Conservation (phyloP, 2,888 invertebrate genomes). For the Drosophila phalerata region DNA sequence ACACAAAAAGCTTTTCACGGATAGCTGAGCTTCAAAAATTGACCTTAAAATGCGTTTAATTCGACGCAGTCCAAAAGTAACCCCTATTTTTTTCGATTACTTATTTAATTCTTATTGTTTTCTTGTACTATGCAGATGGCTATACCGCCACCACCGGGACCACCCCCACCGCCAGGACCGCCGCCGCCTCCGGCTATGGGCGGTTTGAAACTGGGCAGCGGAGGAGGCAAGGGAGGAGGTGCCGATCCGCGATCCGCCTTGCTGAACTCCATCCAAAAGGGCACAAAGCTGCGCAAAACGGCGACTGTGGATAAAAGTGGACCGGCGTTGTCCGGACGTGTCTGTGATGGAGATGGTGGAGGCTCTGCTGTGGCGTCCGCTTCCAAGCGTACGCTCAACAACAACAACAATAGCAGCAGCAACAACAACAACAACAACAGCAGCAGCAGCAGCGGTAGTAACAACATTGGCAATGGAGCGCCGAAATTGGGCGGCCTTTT, state of each 20-base stretch:
- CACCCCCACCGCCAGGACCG: slow-evolving; percentile 89
- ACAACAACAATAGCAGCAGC: slow-evolving; percentile 59
- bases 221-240: slow-evolving; percentile 76
- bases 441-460: slow-evolving; percentile 39
- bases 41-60: slow-evolving; percentile 56
- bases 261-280: slow-evolving; percentile 93
- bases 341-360: slow-evolving; percentile 50
- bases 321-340: slow-evolving; percentile 89
- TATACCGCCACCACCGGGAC: slow-evolving; percentile 87
- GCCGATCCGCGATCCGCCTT: slow-evolving; percentile 89
- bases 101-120: background rate
- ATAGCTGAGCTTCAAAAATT: slow-evolving; percentile 1
- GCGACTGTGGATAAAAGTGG: slow-evolving; percentile 96
- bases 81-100: background rate
- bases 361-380: slow-evolving; percentile 22
- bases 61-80: slow-evolving; percentile 59
- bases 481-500: slow-evolving; percentile 85
- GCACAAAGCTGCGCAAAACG: slow-evolving; percentile 92
- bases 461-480: slow-evolving; percentile 80
- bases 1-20: slow-evolving; percentile 31
- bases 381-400: slow-evolving; percentile 55
- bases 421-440: slow-evolving; percentile 49
- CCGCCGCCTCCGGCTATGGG: slow-evolving; percentile 87
- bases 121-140: slow-evolving; percentile 82
- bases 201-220: slow-evolving; percentile 79